phyloP scores from a whole-genome alignment of 2,113 vertebrate genomes.

The Macrotus californicus region DNA sequence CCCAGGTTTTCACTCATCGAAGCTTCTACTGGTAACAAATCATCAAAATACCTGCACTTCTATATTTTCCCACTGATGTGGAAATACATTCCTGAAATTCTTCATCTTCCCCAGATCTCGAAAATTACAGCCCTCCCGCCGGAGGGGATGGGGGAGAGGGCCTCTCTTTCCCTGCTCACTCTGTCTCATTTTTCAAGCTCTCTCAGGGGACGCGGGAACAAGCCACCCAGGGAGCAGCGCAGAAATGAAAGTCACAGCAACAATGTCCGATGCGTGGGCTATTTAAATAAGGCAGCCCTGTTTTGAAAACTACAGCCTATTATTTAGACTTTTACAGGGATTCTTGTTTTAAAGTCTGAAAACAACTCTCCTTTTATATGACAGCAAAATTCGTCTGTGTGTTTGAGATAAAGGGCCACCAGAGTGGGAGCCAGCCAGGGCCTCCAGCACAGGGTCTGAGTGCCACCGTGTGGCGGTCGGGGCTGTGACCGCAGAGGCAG shows the following conservation, averaged over 20 bases:
- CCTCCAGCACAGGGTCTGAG: conserved; percentile 11
- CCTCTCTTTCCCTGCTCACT: accelerated
- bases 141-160: not conserved
- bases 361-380: not conserved
- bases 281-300: not conserved
- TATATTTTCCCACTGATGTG: not conserved
- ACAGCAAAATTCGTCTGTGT: not conserved
- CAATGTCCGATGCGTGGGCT: accelerated
- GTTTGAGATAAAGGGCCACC: not conserved
- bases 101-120: not conserved
- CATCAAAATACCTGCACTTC: not conserved
- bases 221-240: not conserved
- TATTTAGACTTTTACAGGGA: not conserved
- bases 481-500: not conserved
- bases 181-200: not conserved
- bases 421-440: accelerated
- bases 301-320: not conserved
- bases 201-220: not conserved
- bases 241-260: not conserved
- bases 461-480: conserved; percentile 74
- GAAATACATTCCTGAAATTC: not conserved
- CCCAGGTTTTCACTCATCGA: accelerated
- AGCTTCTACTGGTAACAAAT: not conserved
- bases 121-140: not conserved
- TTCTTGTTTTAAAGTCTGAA: not conserved